Evolutionary conservation across 2,888 invertebrate genomes (phyloP).

Genomic region (Leucophora obtusa): DNA sequence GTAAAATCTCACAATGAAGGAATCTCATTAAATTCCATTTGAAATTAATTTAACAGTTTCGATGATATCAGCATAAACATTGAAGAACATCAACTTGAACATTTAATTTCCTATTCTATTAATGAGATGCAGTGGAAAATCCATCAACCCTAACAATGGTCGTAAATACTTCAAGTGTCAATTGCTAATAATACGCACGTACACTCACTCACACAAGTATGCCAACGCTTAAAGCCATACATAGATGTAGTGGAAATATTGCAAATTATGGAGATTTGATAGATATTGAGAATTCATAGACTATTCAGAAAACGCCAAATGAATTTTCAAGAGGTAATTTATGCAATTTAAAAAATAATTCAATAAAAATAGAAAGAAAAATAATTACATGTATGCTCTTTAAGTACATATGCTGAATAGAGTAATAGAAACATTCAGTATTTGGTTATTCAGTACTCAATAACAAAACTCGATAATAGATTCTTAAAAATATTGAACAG

Average conservation of each 20-base stretch:
- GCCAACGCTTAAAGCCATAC: neutral
- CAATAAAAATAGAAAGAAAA: neutral
- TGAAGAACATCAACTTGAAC: constrained; percentile 34
- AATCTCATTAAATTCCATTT: constrained; percentile 35
- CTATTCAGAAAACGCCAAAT: constrained; percentile 1
- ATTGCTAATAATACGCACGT: constrained; percentile 38
- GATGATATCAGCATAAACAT: constrained; percentile 32
- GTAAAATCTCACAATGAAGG: neutral
- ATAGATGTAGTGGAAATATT: neutral
- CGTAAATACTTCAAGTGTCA: constrained; percentile 55
- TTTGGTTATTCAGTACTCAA: no score
- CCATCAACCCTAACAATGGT: constrained; percentile 2
- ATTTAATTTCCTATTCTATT: constrained; percentile 58
- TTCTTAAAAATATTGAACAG: no score
- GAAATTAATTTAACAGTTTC: constrained; percentile 26
- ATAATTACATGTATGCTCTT: no score
- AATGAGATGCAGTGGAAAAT: constrained; percentile 30
- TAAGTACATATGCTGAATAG: no score
- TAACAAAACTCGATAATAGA: no score
- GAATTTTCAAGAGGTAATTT: constrained; percentile 21
- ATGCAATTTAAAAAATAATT: constrained; percentile 17
- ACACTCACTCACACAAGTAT: neutral
- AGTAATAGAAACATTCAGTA: no score
- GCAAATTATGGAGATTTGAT: neutral
- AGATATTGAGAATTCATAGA: no score